Conservation (phyloP, 2,797 vertebrate species). For the Chelon labrosus region DNA sequence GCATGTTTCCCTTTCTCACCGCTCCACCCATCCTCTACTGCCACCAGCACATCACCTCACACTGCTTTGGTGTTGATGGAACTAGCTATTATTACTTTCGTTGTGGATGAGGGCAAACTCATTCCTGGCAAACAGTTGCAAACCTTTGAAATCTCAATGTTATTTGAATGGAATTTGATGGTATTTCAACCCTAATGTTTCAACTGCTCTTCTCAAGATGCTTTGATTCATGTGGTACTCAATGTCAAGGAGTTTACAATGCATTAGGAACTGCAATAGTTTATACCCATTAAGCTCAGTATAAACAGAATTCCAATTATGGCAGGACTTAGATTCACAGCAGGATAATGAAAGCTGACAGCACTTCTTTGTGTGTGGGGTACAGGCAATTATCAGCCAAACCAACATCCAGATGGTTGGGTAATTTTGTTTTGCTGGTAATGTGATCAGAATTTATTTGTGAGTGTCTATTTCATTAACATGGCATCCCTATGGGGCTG, state of each 20-base stretch:
- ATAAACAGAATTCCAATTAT: conserved; percentile 11
- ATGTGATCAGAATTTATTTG: conserved; percentile 20
- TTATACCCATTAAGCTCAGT: conserved; percentile 3
- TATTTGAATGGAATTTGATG: neutral
- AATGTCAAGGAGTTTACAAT: conserved; percentile 22
- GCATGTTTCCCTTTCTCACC: conserved; percentile 25
- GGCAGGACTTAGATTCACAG: neutral
- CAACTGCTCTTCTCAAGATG: neutral
- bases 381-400: conserved; percentile 24
- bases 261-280: conserved; percentile 2
- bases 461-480: conserved; percentile 11
- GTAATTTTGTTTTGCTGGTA: conserved; percentile 19
- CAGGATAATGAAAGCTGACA: conserved; percentile 41
- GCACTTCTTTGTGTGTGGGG: neutral
- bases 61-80: conserved; percentile 8
- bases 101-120: neutral
- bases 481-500: neutral
- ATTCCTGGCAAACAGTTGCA: neutral
- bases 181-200: conserved; percentile 19
- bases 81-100: neutral
- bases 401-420: conserved; percentile 19
- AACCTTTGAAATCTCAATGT: neutral
- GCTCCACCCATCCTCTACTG: conserved; percentile 29
- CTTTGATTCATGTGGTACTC: conserved; percentile 28
- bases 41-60: conserved; percentile 35